Evolutionary conservation across 30 jellyfish, hydroid and myxozoan genomes (phyloP), one percentile per base, ranked within the genome.

Genomic region (Aurelia sp.): DNA sequence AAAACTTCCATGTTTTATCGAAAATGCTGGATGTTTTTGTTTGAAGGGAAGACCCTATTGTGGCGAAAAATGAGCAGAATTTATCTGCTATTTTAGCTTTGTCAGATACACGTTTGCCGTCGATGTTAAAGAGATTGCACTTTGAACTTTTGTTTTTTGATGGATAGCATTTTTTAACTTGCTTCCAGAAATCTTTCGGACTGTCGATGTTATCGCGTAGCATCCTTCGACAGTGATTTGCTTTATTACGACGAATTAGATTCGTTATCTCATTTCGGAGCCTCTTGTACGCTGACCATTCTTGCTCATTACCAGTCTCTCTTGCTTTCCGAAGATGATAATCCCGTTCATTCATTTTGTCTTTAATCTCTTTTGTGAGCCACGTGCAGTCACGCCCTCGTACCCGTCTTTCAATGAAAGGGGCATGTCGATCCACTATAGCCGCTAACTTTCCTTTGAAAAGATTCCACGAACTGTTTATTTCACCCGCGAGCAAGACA

Each of bases 221-320:
- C 71, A 84, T 79, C 85, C 63, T 35, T 16, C 82, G 80, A 31
- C 85, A 55, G 71, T 84, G 93, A 63, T 84, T 84, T 58, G 90
- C 93, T 73, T 84, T 84, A n/a, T 82, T 79, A 73, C 59, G 71
- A 73, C 90, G 93, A 84, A 84, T 73, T 61, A 17, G 79, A 73
- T 84, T 84, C 4, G 90, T 84, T 76, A 71, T 79, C 58, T 57
- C 61, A 67, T 84, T 84, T 71, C 93, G 79, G 53, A 60, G 81
- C 18, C 61, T 37, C 72, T 73, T 84, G 71, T 84, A 84, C 7
- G 81, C 37, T 71, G 85, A 82, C 33, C 33, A 27, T 27, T 27
- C 33, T 27, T 27, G 33, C 33, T 27, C 33, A 84, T 60, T 33
- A 73, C 82, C 60, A 30, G 89, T 51, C 52, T 59, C 81, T 73